phyloP scores from a whole-genome alignment of 2,113 vertebrate species.

The Eptesicus fuscus region DNA sequence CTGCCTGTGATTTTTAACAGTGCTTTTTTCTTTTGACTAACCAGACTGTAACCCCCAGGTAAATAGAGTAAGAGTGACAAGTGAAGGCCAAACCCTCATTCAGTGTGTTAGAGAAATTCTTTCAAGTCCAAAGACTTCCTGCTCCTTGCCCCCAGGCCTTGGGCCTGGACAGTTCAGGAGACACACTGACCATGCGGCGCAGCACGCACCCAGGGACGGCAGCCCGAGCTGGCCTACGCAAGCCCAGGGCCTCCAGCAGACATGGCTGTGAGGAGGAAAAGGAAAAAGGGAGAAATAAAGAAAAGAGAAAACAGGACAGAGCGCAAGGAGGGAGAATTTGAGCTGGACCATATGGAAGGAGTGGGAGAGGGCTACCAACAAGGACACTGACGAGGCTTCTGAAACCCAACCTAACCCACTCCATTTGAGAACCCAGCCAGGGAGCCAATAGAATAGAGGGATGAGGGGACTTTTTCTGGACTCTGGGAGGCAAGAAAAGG shows the following conservation, averaged over 20 bases:
- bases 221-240: too few relatives aligned
- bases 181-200: neutral
- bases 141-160: neutral
- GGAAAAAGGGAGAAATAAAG: too few relatives aligned
- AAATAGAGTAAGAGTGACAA: conserved; percentile 19
- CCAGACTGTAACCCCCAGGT: conserved; percentile 64
- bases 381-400: neutral
- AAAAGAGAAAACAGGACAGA: neutral
- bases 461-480: neutral
- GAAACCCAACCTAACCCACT: neutral
- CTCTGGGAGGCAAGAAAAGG: neutral
- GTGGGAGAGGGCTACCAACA: neutral
- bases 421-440: neutral
- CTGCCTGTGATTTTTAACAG: conserved; percentile 37
- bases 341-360: neutral
- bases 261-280: neutral
- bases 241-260: neutral
- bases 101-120: neutral
- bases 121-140: neutral
- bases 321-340: neutral
- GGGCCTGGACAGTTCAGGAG: neutral
- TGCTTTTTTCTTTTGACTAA: conserved; percentile 65
- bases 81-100: neutral
- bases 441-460: neutral
- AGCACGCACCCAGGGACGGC: neutral